A percentile compares a stretch with the other conserved stretches of the same genome.
These are phyloP conservation scores for Calypte anna DNA, from an alignment of 2,113 vertebrate species.

Conservation along the genomic window DNA sequence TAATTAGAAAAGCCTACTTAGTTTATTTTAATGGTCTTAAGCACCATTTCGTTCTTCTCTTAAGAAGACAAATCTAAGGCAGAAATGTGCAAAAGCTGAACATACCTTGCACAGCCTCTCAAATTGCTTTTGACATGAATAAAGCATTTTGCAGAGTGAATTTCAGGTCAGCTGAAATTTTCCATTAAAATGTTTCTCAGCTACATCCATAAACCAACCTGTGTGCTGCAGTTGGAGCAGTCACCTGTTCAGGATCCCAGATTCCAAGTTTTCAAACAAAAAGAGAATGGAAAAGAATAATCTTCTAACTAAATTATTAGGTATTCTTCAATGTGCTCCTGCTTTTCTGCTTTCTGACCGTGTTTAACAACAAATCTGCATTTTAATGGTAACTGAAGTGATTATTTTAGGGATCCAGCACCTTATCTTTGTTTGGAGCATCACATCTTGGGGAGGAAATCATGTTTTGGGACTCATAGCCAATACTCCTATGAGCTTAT, in stretches of 20 bases:
- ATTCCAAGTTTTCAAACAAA: background rate
- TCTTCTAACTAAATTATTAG: background rate
- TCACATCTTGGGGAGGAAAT: slow-evolving; percentile 23
- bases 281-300: background rate
- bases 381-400: background rate
- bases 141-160: background rate
- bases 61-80: background rate
- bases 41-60: background rate
- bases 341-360: background rate
- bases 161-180: slow-evolving; percentile 21
- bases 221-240: background rate
- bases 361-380: background rate
- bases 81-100: background rate
- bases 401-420: background rate
- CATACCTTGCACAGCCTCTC: background rate
- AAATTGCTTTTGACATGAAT: background rate
- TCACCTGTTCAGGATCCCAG: background rate
- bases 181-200: background rate
- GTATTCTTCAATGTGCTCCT: background rate
- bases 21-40: slow-evolving; percentile 7
- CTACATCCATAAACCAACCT: background rate
- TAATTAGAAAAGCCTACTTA: background rate
- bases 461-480: slow-evolving; percentile 9
- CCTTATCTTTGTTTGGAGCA: slow-evolving; percentile 4
- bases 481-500: slow-evolving; percentile 33